Evolutionary conservation across 2,113 vertebrate species (phyloP).

Genomic region (Marmota flaviventris): DNA sequence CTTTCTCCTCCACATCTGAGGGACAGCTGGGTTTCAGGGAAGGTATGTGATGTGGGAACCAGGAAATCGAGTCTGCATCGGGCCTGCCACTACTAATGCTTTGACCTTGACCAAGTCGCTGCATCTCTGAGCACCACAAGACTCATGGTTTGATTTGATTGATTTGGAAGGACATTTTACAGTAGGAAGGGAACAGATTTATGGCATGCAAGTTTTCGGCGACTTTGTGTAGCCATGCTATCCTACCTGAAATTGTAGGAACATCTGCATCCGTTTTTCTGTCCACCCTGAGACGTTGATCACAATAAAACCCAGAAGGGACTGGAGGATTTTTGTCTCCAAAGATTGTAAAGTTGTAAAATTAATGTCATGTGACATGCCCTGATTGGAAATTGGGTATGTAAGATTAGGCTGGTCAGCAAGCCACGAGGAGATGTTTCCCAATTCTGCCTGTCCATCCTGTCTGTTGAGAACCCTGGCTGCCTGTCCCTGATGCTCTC

Average conservation of each 20-base stretch:
- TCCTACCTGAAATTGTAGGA: background rate
- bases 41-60: background rate
- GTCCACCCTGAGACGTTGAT: background rate
- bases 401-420: background rate
- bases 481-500: background rate
- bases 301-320: background rate
- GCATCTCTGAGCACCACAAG: background rate
- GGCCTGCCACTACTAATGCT: background rate
- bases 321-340: background rate
- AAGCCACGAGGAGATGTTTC: background rate
- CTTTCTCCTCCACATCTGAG: background rate
- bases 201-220: background rate
- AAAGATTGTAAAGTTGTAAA: background rate
- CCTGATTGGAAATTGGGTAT: background rate
- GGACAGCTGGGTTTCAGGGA: background rate
- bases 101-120: background rate
- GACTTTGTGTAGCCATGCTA: background rate
- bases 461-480: background rate
- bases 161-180: background rate
- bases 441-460: background rate
- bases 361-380: background rate
- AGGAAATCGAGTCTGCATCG: background rate
- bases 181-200: background rate
- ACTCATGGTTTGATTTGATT: background rate
- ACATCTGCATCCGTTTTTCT: background rate